phyloP scores from a whole-genome alignment of 2,888 invertebrate species.

The Ochropacha duplaris region DNA sequence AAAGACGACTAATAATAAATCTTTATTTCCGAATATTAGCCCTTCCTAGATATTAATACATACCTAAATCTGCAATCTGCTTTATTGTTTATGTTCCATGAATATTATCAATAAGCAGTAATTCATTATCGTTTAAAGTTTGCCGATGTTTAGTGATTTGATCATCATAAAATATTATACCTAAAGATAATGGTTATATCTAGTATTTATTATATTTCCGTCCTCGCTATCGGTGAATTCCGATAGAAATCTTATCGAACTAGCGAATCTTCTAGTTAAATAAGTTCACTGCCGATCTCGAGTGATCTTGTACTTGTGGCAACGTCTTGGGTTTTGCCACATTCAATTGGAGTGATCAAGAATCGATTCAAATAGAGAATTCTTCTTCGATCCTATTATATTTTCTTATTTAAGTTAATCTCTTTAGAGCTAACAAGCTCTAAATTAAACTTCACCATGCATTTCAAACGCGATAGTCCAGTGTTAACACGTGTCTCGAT shows the following conservation, averaged over 20 bases:
- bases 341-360: background rate
- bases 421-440: too few relatives aligned
- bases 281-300: background rate
- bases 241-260: background rate
- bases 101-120: too few relatives aligned
- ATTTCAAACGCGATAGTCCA: background rate
- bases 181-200: background rate
- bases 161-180: background rate
- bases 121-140: too few relatives aligned
- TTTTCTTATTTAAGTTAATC: too few relatives aligned
- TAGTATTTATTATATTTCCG: background rate
- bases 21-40: background rate
- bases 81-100: background rate
- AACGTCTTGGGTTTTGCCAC: background rate
- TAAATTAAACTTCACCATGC: background rate
- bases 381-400: too few relatives aligned
- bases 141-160: background rate
- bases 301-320: background rate
- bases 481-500: background rate
- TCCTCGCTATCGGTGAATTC: background rate
- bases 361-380: background rate
- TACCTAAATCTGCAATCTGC: too few relatives aligned
- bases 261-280: background rate
- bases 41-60: too few relatives aligned
- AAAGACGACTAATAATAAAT: background rate